Base-by-base conservation (phyloP, 2,888 invertebrate species). In the Selenia dentaria region DNA sequence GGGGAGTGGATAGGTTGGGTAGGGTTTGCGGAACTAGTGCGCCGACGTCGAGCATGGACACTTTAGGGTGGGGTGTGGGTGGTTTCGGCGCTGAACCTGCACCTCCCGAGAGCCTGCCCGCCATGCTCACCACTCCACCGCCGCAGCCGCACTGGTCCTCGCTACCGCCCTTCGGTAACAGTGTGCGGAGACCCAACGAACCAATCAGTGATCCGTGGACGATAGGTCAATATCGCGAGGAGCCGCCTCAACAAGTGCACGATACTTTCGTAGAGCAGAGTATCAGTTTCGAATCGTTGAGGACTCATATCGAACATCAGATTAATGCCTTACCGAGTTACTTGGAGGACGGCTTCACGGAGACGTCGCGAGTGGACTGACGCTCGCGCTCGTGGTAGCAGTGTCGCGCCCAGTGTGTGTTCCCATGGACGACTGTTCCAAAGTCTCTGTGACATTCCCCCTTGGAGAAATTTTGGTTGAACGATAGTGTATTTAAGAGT, bases 311-410 rank as follows among this genome's bases (percentile, higher is more conserved):
- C 14, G 69, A 66, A 6, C 78, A 77, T 45, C 72, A 62, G 62
- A 54, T 73, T 32, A 80, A 78, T 57, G 58, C 70, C 62, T 62
- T 84, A 46, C 76, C 82, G 58, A 74, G 61, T 58, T 87, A 76
- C 63, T 59, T 88, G 50, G 89, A 88, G 57, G 89, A 88, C 32
- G 68, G 69, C 36, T 88, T 79, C 69, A 48, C 83, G 47, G 87
- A 84, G 62, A 54, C 79, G 38, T 83, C 88, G 24, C 87, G 88
- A 59, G 83, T 82, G 53, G 88, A 89, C 77, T 90, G 87, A 88
- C 77, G 66, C 13, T 43, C 66, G 50, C 49, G 59, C 25, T 39
- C 38, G 51, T 50, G 43, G 50, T 51, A 42, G 51, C 38, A 50
- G 47, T 48, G 39, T 38, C 54, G 51, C 24, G 18, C 8, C 8